Conservation (phyloP, 2,888 invertebrate genomes). For the Liopterus haemorrhoidalis region DNA sequence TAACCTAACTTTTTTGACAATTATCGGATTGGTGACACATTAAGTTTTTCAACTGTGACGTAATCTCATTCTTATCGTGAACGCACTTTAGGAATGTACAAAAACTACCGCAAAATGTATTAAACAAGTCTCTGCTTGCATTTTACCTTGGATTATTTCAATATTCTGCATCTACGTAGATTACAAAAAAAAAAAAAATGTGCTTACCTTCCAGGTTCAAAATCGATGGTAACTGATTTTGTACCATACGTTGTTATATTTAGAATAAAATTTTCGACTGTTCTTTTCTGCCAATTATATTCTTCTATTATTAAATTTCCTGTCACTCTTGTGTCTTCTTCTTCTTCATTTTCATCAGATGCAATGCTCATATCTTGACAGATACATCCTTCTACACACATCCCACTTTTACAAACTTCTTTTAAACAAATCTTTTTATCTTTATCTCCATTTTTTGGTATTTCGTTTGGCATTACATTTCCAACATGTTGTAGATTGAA, state of each 20-base stretch:
- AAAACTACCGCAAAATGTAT: too few species aligned
- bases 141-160: too few species aligned
- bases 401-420: not conserved
- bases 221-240: conserved; percentile 34
- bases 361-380: conserved; percentile 15
- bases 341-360: not conserved
- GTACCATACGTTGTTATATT: conserved; percentile 36
- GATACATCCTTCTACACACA: conserved; percentile 7
- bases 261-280: conserved; percentile 29
- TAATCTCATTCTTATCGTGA: too few species aligned
- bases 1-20: too few species aligned
- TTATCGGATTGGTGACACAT: too few species aligned
- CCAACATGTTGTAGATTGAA: conserved; percentile 27
- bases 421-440: conserved; percentile 7
- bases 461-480: conserved; percentile 10
- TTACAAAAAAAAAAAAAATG: too few species aligned
- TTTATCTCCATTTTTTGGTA: conserved; percentile 3
- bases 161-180: too few species aligned
- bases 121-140: too few species aligned
- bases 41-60: too few species aligned
- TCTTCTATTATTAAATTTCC: conserved; percentile 36
- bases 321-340: conserved; percentile 21
- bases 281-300: conserved; percentile 37
- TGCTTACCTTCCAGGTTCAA: conserved; percentile 26
- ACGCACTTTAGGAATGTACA: too few species aligned